Percentiles rank a stretch among this genome's conserved stretches.
Evolutionary conservation across 2,888 invertebrate genomes (phyloP).

Genomic region (Cyaniris semiargus): DNA sequence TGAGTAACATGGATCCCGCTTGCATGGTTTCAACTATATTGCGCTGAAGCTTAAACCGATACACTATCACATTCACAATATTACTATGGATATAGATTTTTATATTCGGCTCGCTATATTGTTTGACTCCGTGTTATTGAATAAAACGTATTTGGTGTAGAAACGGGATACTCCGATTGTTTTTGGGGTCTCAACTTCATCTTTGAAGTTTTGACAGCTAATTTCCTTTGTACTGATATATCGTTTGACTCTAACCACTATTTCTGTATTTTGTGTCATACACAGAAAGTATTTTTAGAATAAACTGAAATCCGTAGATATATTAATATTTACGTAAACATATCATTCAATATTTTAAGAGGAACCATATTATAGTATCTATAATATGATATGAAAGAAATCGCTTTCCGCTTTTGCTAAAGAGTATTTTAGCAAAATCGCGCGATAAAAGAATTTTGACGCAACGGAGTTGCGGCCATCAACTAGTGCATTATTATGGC

Average conservation of each 20-base stretch:
- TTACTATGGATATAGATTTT: neutral
- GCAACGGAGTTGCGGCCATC: no score
- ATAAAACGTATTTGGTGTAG: constrained; percentile 70
- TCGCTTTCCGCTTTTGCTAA: no score
- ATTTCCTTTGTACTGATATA: constrained; percentile 51
- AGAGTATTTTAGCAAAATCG: no score
- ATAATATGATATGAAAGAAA: no score
- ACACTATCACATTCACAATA: no score
- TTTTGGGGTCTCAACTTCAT: constrained; percentile 57
- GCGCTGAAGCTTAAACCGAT: no score
- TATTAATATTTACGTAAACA: neutral
- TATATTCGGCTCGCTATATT: constrained; percentile 50
- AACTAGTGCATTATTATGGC: no score
- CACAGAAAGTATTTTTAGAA: neutral
- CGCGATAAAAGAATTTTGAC: no score
- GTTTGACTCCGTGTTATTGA: constrained; percentile 70
- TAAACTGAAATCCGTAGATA: neutral
- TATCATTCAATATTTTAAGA: no score
- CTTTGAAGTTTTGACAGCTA: constrained; percentile 57
- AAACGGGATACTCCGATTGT: constrained; percentile 70
- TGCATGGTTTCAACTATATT: no score
- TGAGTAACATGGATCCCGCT: no score
- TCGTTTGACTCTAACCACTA: neutral
- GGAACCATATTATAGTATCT: no score
- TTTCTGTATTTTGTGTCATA: neutral